Conservation (phyloP, 1,140 invertebrate genomes). For the Meloidogyne floridensis region DNA sequence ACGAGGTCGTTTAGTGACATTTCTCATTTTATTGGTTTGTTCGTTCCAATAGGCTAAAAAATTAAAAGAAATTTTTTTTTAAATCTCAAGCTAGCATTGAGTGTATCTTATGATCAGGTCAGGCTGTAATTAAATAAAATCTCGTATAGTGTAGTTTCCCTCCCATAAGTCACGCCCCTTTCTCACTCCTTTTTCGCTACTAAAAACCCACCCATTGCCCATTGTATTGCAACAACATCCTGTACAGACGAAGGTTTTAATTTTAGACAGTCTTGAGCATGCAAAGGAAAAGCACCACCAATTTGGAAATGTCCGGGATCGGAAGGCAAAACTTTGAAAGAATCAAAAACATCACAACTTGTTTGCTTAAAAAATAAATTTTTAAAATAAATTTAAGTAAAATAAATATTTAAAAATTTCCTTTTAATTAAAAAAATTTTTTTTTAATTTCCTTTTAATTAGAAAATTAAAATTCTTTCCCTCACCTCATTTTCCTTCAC, state of each 20-base stretch:
- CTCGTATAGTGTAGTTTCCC: no score
- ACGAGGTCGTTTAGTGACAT: slow-evolving; percentile 5
- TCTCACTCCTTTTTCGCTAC: no score
- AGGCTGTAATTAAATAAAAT: no score
- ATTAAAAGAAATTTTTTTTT: background rate
- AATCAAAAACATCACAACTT: slow-evolving; percentile 56
- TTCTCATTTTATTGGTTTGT: slow-evolving; percentile 11
- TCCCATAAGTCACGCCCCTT: no score
- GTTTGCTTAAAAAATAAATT: slow-evolving; percentile 5
- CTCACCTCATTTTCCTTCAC: background rate
- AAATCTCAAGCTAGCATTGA: background rate
- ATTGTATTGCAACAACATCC: slow-evolving; percentile 64
- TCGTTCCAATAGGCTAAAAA: slow-evolving; percentile 47
- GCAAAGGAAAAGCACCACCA: slow-evolving; percentile 60
- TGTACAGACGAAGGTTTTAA: slow-evolving; percentile 57
- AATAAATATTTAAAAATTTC: background rate
- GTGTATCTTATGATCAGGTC: no score
- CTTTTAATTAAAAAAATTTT: background rate
- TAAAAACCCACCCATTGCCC: slow-evolving; percentile 45
- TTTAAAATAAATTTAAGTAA: background rate
- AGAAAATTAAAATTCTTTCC: background rate
- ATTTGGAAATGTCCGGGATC: slow-evolving; percentile 47
- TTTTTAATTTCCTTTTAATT: no score
- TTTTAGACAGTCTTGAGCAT: slow-evolving; percentile 50
- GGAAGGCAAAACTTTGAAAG: slow-evolving; percentile 60